phyloP scores from a whole-genome alignment of 2,113 vertebrate genomes.

The Tragelaphus imberbis region DNA sequence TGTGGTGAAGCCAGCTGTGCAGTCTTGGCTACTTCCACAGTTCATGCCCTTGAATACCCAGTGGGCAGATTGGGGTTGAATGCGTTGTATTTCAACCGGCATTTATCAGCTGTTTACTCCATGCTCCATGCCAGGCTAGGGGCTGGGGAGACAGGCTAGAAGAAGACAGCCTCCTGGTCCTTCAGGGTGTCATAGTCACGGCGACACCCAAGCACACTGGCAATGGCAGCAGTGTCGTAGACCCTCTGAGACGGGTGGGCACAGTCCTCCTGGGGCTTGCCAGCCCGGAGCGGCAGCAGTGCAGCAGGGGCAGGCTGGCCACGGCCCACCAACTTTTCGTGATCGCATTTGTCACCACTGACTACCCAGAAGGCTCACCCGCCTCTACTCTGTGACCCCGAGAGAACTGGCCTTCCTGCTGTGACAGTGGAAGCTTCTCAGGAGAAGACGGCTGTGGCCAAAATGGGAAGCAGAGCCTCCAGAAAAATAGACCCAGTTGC shows the following conservation, averaged over 20 bases:
- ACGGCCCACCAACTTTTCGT: rapidly evolving
- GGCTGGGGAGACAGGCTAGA: neutral
- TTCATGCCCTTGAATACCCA: no score
- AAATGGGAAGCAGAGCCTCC: neutral
- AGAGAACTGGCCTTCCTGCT: neutral
- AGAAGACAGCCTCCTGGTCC: neutral
- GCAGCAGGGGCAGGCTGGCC: neutral
- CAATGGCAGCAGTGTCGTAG: rapidly evolving
- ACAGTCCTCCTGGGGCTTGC: rapidly evolving
- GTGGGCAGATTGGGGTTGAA: neutral
- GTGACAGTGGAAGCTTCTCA: rapidly evolving
- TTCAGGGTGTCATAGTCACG: rapidly evolving
- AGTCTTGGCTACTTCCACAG: neutral
- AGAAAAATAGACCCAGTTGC: neutral
- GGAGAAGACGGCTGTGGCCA: neutral
- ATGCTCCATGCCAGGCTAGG: rapidly evolving
- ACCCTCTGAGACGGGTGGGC: neutral
- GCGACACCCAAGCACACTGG: neutral
- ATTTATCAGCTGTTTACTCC: no score
- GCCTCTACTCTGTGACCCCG: rapidly evolving
- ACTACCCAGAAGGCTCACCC: neutral
- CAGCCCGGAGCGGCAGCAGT: rapidly evolving
- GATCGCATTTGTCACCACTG: no score
- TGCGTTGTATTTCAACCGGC: neutral
- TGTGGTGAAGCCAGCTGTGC: rapidly evolving